Conservation (phyloP, 2,113 vertebrate species). For the Trochalopteron elliotii region DNA sequence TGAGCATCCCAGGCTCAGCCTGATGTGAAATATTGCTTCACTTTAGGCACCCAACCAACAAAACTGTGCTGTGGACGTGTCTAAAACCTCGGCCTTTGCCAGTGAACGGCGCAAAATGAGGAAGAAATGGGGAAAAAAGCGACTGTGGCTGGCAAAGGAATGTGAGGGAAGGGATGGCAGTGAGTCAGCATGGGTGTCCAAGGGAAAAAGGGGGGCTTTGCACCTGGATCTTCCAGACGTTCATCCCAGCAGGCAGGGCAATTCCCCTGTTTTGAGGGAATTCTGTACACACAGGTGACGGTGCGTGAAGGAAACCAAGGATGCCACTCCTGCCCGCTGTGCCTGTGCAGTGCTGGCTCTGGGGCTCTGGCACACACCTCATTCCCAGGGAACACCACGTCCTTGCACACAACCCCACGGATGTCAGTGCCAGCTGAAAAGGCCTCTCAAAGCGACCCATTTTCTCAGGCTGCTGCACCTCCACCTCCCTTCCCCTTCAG, state of each 20-base stretch:
- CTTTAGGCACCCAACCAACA: rapidly evolving
- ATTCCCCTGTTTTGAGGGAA: background rate
- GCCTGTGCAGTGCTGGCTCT: rapidly evolving
- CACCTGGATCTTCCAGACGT: rapidly evolving
- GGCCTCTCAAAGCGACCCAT: background rate
- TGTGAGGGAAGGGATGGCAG: rapidly evolving
- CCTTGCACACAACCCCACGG: rapidly evolving
- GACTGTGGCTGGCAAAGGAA: background rate
- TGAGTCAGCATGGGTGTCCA: rapidly evolving
- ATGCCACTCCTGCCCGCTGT: background rate
- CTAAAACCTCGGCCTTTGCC: rapidly evolving
- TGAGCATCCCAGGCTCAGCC: background rate
- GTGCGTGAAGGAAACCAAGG: rapidly evolving
- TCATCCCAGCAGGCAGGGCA: background rate
- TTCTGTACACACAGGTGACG: background rate
- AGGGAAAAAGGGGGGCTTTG: background rate
- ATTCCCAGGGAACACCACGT: background rate
- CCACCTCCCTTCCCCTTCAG: background rate
- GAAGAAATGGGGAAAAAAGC: rapidly evolving
- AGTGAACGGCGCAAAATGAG: rapidly evolving
- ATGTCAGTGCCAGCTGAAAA: background rate
- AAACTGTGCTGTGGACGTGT: rapidly evolving
- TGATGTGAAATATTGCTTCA: rapidly evolving
- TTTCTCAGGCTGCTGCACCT: background rate
- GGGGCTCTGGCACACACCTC: background rate